phyloP scores from a whole-genome alignment of 2,888 invertebrate species.

The Drosophila prostipennis region DNA sequence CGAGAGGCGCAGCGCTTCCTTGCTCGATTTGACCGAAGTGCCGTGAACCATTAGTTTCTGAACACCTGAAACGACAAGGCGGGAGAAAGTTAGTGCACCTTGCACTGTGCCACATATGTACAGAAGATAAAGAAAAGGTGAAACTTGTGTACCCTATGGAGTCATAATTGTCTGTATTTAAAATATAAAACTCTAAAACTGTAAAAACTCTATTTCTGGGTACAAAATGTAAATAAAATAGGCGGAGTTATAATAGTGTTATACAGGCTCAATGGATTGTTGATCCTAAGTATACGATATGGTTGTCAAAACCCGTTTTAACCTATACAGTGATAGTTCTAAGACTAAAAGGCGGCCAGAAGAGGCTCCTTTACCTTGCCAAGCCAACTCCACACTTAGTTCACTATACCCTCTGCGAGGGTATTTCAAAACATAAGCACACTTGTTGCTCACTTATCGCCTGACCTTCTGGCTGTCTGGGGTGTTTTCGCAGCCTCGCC shows the following conservation, averaged over 20 bases:
- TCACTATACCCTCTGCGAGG: conserved; percentile 7
- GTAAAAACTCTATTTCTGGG: too few species aligned
- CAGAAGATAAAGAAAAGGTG: too few species aligned
- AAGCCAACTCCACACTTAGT: neutral
- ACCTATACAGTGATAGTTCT: neutral
- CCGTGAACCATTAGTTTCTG: conserved; percentile 97
- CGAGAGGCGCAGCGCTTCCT: conserved; percentile 94
- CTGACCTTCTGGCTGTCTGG: conserved; percentile 55
- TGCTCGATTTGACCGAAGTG: conserved; percentile 94
- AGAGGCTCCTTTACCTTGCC: neutral
- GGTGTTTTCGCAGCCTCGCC: conserved; percentile 56
- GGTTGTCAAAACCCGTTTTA: neutral
- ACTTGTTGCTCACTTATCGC: conserved; percentile 50
- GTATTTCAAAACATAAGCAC: conserved; percentile 26
- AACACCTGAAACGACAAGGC: conserved; percentile 87
- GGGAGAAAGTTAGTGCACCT: conserved; percentile 44
- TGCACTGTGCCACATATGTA: conserved; percentile 25
- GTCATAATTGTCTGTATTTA: too few species aligned
- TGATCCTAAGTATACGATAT: too few species aligned
- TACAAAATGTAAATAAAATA: too few species aligned
- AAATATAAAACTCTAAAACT: too few species aligned
- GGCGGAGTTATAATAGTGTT: too few species aligned
- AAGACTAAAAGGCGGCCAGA: rapidly evolving
- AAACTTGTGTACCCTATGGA: too few species aligned
- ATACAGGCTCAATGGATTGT: too few species aligned